Conservation (phyloP, 2,888 invertebrate genomes). For the Cheilosia impressa region DNA sequence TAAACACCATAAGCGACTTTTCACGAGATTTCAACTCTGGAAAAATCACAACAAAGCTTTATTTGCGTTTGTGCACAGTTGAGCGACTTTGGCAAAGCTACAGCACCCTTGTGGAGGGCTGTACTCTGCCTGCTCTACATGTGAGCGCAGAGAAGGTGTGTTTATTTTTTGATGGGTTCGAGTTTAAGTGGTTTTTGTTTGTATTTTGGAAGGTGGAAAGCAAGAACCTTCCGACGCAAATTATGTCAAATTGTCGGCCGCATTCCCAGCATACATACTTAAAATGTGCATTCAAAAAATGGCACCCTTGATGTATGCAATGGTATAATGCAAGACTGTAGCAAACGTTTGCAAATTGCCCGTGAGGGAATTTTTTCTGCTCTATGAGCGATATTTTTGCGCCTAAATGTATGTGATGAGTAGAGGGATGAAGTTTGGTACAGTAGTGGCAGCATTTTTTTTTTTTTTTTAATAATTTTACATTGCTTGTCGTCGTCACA, state of each 20-base stretch:
- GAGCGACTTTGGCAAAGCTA: neutral
- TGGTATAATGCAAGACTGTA: neutral
- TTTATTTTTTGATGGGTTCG: neutral
- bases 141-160: neutral
- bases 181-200: neutral
- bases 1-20: constrained; percentile 40
- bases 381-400: neutral
- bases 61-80: constrained; percentile 6
- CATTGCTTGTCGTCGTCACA: no score
- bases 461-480: no score
- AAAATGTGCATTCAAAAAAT: constrained; percentile 6
- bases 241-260: constrained; percentile 3
- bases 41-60: constrained; percentile 29
- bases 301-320: constrained; percentile 44
- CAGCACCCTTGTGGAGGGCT: neutral
- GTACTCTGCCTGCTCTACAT: neutral
- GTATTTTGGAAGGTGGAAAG: neutral
- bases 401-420: constrained; percentile 34
- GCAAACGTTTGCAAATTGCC: constrained; percentile 10
- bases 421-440: neutral
- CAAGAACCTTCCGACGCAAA: neutral
- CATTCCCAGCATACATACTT: neutral
- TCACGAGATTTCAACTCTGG: constrained; percentile 2
- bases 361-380: neutral
- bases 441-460: neutral